Evolutionary conservation across 2,113 vertebrate species (phyloP).

Genomic region (Misgurnus mizolepis): DNA sequence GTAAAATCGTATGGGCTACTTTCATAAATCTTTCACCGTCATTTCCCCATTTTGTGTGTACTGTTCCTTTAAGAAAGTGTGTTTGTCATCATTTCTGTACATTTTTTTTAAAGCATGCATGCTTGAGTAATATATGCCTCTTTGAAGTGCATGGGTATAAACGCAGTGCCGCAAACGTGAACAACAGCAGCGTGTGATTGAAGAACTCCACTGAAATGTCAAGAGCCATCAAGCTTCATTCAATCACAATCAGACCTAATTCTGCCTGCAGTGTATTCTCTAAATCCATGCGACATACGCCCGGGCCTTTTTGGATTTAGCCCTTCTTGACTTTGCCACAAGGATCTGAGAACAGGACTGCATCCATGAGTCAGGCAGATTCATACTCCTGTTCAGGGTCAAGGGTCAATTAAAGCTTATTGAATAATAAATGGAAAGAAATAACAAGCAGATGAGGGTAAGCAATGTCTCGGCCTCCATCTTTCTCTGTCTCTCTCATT

Average conservation of each 20-base stretch:
- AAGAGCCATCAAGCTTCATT: constrained; percentile 59
- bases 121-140: background rate
- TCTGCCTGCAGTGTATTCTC: constrained; percentile 47
- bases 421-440: constrained; percentile 76
- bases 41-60: no score
- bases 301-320: constrained; percentile 20
- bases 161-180: constrained; percentile 36
- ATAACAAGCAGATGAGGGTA: constrained; percentile 62
- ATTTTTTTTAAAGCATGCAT: constrained; percentile 16
- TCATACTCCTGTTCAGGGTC: constrained; percentile 62
- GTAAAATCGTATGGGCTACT: no score
- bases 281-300: constrained; percentile 34
- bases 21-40: no score
- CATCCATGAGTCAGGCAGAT: constrained; percentile 45
- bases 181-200: constrained; percentile 54
- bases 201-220: constrained; percentile 57
- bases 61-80: background rate
- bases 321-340: constrained; percentile 51
- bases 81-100: constrained; percentile 1
- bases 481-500: constrained; percentile 52
- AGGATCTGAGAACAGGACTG: constrained; percentile 12
- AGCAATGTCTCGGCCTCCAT: constrained; percentile 66
- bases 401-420: constrained; percentile 72
- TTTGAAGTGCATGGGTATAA: constrained; percentile 19
- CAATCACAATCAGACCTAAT: constrained; percentile 54